Evolutionary conservation across 2,113 vertebrate species (phyloP).

Genomic region (Ellobius talpinus): DNA sequence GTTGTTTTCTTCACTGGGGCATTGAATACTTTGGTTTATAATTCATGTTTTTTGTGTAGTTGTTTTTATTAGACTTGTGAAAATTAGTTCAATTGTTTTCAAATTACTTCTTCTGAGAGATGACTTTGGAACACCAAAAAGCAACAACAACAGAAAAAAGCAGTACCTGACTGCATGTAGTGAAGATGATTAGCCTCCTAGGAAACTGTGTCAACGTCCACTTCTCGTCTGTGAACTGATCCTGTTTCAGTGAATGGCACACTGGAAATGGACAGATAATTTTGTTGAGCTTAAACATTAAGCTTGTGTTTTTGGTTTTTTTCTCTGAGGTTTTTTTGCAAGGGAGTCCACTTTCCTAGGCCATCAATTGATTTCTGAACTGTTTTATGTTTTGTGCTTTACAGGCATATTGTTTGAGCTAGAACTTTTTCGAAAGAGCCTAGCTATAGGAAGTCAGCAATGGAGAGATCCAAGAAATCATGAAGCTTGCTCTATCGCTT

Average conservation of each 20-base stretch:
- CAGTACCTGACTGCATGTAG: not conserved
- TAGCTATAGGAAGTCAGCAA: not conserved
- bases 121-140: not conserved
- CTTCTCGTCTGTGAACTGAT: not conserved
- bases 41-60: not conserved
- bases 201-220: not conserved
- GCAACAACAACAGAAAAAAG: not conserved
- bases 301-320: not conserved
- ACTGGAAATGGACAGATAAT: not conserved
- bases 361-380: conserved; percentile 6
- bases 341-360: not conserved
- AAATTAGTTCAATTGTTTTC: conserved; percentile 25
- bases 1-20: rapidly evolving
- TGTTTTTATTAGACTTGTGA: not conserved
- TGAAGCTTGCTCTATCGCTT: not conserved
- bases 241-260: not conserved
- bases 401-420: not conserved
- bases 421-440: not conserved
- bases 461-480: not conserved
- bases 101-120: conserved; percentile 9
- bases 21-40: not conserved
- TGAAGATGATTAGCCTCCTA: not conserved
- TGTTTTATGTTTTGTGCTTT: not conserved
- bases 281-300: conserved; percentile 13
- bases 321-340: not conserved